Evolutionary conservation across 2,113 vertebrate species (phyloP).

Genomic region (Ameiurus melas): DNA sequence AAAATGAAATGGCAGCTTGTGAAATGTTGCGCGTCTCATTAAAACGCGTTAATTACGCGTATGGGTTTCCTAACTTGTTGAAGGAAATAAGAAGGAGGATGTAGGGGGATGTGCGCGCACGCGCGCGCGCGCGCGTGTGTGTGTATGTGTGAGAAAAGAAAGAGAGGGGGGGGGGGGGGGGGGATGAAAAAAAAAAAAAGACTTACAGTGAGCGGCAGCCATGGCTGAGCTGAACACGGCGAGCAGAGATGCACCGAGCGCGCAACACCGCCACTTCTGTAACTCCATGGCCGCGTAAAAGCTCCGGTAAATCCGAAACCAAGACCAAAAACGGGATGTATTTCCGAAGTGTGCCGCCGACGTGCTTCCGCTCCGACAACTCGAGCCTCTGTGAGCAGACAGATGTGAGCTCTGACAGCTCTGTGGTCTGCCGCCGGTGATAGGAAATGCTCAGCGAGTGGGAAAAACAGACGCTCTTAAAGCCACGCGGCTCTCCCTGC

Average conservation of each 20-base stretch:
- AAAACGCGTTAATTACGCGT: background rate
- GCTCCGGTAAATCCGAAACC: slow-evolving; percentile 6
- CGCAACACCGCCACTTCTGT: slow-evolving; percentile 49
- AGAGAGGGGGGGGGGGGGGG: too few relatives aligned
- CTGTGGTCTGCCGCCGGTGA: slow-evolving; percentile 22
- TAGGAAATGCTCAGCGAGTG: slow-evolving; percentile 41
- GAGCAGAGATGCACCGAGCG: slow-evolving; percentile 48
- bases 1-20: background rate
- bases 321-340: slow-evolving; percentile 5
- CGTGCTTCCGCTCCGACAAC: background rate
- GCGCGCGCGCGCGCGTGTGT: background rate
- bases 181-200: too few relatives aligned
- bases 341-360: slow-evolving; percentile 27
- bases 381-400: background rate
- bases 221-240: slow-evolving; percentile 62
- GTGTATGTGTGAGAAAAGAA: background rate
- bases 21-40: slow-evolving; percentile 13
- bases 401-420: slow-evolving; percentile 18
- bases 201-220: slow-evolving; percentile 72
- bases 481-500: slow-evolving; percentile 48
- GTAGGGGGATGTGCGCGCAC: background rate
- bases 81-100: background rate
- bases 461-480: slow-evolving; percentile 51
- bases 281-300: slow-evolving; percentile 52
- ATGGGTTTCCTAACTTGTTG: background rate